phyloP scores from a whole-genome alignment of 2,888 invertebrate species.

The Sturmia bella region DNA sequence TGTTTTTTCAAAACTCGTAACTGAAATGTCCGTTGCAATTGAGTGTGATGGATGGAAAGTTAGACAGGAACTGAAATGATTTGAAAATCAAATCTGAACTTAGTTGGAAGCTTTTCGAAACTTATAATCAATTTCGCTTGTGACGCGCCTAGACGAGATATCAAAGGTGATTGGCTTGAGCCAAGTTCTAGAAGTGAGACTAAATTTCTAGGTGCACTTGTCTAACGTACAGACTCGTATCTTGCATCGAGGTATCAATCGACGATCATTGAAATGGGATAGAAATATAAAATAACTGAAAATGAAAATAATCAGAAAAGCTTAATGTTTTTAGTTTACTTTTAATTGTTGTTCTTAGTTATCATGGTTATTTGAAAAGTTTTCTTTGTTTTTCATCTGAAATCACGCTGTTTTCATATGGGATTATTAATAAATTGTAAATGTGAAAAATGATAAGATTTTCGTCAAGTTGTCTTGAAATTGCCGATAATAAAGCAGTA shows the following conservation, averaged over 20 bases:
- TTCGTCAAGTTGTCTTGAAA: constrained; percentile 27
- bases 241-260: constrained; percentile 15
- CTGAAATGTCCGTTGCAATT: constrained; percentile 38
- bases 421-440: constrained; percentile 38
- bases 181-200: constrained; percentile 30
- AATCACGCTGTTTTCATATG: constrained; percentile 76
- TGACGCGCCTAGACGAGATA: constrained; percentile 26
- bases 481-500: background rate
- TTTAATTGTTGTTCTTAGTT: constrained; percentile 27
- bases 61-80: constrained; percentile 56
- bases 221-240: background rate
- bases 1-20: background rate
- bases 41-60: constrained; percentile 52
- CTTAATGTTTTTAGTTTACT: constrained; percentile 14
- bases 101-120: constrained; percentile 33
- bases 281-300: background rate
- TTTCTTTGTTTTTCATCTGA: constrained; percentile 62
- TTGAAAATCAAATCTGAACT: constrained; percentile 42
- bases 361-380: constrained; percentile 47
- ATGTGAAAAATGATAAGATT: constrained; percentile 56
- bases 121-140: constrained; percentile 35
- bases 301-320: constrained; percentile 15
- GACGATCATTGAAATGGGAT: constrained; percentile 23
- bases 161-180: constrained; percentile 49
- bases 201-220: constrained; percentile 4